Base-by-base conservation (phyloP, 2,888 invertebrate species). In the Pachymerium ferrugineum region DNA sequence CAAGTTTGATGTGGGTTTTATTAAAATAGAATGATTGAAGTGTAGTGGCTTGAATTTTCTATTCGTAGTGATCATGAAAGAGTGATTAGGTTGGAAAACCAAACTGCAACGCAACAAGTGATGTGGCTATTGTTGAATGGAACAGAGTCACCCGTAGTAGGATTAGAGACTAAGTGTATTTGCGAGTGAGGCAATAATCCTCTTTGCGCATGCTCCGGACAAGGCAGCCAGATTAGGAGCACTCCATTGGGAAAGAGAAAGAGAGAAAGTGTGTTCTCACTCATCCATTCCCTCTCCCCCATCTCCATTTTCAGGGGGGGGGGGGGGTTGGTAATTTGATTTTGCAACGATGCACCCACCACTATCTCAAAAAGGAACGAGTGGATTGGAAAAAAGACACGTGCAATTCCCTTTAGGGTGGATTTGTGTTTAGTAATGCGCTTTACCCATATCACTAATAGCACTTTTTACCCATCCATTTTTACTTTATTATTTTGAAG, bases 351-450 rank as follows among this genome's bases (percentile, higher is more conserved):
- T 54, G 54, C 54, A 14, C 54, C n/a, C 38, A 38, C 38, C n/a
- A 38, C n/a, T n/a, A n/a, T n/a, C n/a, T n/a, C 38, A 4, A 16
- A 47, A 47, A 16, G 22, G 47, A 54, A 2, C 54, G 54, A 54
- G 54, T 25, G 54, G 28, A 54, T 54, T 54, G 54, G 54, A 54
- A 54, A 54, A 54, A 25, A 54, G 54, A 54, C 54, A 54, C 54
- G 54, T 54, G 54, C 25, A 54, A 54, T 22, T 47, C 47, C 47
- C 47, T 47, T 47, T 22, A 25, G 54, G 28, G 54, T 54, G 3
- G 54, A 54, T 54, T 54, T 54, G 54, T 47, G 47, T 54, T 54
- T 54, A 12, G 22, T 54, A 54, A 54, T 54, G 54, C 54, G 25
- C 5, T 54, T n/a, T n/a, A n/a, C n/a, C n/a, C n/a, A n/a, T n/a